A percentile compares a stretch with the other conserved stretches of the same genome.
Conservation (phyloP, 2,888 invertebrate genomes). For the Lordiphosa andalusiaca region DNA sequence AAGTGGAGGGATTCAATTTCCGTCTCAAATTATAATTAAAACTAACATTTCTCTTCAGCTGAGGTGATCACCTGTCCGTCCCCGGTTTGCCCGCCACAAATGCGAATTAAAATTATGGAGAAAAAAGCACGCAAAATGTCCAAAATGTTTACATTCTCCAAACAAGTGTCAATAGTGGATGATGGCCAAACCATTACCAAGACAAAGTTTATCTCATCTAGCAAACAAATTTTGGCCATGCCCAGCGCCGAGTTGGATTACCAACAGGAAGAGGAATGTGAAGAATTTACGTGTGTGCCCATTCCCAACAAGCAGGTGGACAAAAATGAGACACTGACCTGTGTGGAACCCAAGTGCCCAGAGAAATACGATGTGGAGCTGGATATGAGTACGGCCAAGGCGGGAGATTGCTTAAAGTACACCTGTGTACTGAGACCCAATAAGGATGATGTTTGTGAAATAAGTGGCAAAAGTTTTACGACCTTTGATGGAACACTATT, state of each 20-base stretch:
- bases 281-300: slow-evolving; percentile 79
- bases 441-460: slow-evolving; percentile 83
- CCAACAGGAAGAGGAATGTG: slow-evolving; percentile 71
- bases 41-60: slow-evolving; percentile 9
- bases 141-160: slow-evolving; percentile 80
- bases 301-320: slow-evolving; percentile 59
- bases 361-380: slow-evolving; percentile 82
- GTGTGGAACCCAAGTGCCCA: slow-evolving; percentile 82
- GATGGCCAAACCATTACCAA: slow-evolving; percentile 73
- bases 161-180: slow-evolving; percentile 67
- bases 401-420: slow-evolving; percentile 82
- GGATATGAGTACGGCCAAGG: slow-evolving; percentile 78
- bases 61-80: slow-evolving; percentile 79
- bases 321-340: slow-evolving; percentile 68
- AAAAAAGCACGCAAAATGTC: slow-evolving; percentile 79
- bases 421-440: slow-evolving; percentile 84
- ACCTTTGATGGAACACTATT: slow-evolving; percentile 90
- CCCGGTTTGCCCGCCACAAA: slow-evolving; percentile 81
- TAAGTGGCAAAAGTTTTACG: slow-evolving; percentile 88
- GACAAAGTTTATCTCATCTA: slow-evolving; percentile 67
- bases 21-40: not conserved
- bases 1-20: slow-evolving; percentile 20
- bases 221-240: slow-evolving; percentile 68
- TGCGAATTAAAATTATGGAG: slow-evolving; percentile 80
- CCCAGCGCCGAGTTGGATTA: slow-evolving; percentile 59